Base-by-base conservation (phyloP, 2,797 vertebrate genomes). In the Ciconia nigra region DNA sequence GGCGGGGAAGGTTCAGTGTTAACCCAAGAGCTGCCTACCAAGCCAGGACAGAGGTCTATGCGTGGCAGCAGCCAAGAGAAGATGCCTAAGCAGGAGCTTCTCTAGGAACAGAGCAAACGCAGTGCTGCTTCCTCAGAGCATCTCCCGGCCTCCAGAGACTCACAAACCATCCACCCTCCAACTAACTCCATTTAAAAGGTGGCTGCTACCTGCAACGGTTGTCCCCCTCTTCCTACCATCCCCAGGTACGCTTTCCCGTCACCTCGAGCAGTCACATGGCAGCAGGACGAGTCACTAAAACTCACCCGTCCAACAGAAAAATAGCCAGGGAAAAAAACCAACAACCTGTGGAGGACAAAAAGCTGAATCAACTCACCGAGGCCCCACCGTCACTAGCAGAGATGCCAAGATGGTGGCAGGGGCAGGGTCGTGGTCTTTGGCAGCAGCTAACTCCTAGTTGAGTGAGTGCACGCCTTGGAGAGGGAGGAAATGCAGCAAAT, bases 151-250 rank as follows among this genome's bases (percentile, higher is more conserved):
- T 42, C 52, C 31, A 9, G 39, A 37, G 46, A 15, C 1, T 7
- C 17, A 9, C 21, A 8, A 49, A 51, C 74, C 5, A 2, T 10
- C 28, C 58, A 33, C 17, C 17, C 19, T 28, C 49, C 47, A 16
- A 52, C 31, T 20, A 52, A 51, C 33, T 52, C n/a, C 7, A 33
- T 1, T 22, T 7, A 33, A 28, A 5, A 13, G 47, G 31, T 3
- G 37, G 51, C 16, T 44, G 65, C 39, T 24, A 96, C 95, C 11
- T 3, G 98, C 83, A 97, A 95, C 79, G 98, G 98, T 98, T 98
- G 25, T 20, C 25, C 31, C 39, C 41, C 11, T 47, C 49, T 14
- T 33, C 49, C 59, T 4, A 5, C 41, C 49, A 10, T 2, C 29
- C 39, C n/a, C 28, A 22, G 18, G n/a, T 4, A 22, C 41, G 2